phyloP scores from a whole-genome alignment of 2,113 vertebrate genomes.

The Eudyptes chrysolophus region DNA sequence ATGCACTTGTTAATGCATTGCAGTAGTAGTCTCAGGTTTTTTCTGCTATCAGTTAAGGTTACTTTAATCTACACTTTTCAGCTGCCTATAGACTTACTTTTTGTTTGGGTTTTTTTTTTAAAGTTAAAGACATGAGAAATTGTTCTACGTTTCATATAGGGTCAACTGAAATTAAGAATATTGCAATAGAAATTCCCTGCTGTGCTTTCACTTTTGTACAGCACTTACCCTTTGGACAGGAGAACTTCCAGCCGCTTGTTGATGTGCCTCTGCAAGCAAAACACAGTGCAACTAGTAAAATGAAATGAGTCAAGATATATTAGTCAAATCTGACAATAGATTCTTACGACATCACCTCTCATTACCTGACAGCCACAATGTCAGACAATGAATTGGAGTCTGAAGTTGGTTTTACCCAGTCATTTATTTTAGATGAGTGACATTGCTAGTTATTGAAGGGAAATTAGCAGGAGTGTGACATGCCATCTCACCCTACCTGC shows the following conservation, averaged over 20 bases:
- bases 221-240: not conserved
- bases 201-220: not conserved
- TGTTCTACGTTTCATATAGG: not conserved
- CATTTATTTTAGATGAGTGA: not conserved
- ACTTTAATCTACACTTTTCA: not conserved
- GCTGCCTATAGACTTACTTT: not conserved
- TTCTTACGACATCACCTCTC: not conserved
- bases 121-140: not conserved
- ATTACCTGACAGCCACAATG: not conserved
- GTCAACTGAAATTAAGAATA: not conserved
- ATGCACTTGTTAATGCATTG: not conserved
- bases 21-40: not conserved
- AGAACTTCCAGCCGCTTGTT: not conserved
- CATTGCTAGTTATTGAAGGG: not conserved
- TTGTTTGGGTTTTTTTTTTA: not conserved
- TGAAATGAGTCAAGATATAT: not conserved
- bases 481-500: not conserved
- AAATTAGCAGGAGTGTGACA: not conserved
- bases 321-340: not conserved
- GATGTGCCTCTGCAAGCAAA: not conserved
- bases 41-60: not conserved
- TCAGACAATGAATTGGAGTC: not conserved
- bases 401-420: not conserved
- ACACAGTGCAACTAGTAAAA: not conserved
- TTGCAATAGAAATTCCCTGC: not conserved